Evolutionary conservation across 2,888 invertebrate species (phyloP), one percentile per base, ranked within the genome.

Genomic region (Philhelius pedissequus): DNA sequence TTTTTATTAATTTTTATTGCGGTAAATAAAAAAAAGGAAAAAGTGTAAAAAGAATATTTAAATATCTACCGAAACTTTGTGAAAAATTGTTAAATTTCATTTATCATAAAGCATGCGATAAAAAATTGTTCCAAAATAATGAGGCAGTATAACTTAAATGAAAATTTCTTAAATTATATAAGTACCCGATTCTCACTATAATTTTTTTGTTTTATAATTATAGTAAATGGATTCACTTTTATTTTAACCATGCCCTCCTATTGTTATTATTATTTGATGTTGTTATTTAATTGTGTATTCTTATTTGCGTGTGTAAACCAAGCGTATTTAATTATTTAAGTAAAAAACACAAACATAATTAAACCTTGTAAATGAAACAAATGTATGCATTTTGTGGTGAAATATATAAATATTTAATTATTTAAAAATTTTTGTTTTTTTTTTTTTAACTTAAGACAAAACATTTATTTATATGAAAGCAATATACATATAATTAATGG

Each of bases 241-340:
- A 40, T 70, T 25, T 86, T 86, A 88, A 88, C 88, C 88, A 88
- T 88, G 88, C 88, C 88, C 88, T 87, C 88, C 88, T 86, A 83
- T 50, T n/a, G n/a, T n/a, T n/a, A n/a, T n/a, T n/a, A n/a, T n/a
- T n/a, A 50, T 52, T 32, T 20, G 50, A 64, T n/a, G 13, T 60
- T 38, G 20, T 9, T 38, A 15, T n/a, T 70, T 27, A 7, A 22
- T 35, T 48, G 15, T n/a, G 7, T 69, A 20, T 15, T 35, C 35
- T 38, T 64, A 52, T 30, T 71, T 60, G 68, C 64, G 62, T 32
- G 83, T 78, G 83, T 52, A 60, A 32, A 22, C 43, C 43, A 78
- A 83, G 83, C 78, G 27, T 15, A 35, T 69, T 35, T 58, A 35
- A 11, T 22, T 32, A 66, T 68, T 20, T 20, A 45, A 32, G 1